phyloP scores from a whole-genome alignment of 2,113 vertebrate genomes.

The Ailuropoda melanoleuca region DNA sequence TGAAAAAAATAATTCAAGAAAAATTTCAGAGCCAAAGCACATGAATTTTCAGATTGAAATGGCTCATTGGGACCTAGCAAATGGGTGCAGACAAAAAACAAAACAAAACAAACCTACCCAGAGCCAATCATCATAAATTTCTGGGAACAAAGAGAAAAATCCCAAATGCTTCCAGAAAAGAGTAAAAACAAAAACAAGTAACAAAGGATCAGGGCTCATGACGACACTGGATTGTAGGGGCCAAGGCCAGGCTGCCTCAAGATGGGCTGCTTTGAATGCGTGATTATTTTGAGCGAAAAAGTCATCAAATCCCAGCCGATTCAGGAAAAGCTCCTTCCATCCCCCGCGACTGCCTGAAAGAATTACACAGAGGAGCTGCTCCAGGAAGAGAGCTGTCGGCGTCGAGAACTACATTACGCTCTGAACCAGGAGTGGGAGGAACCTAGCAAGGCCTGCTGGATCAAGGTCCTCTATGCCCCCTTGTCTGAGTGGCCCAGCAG shows the following conservation, averaged over 20 bases:
- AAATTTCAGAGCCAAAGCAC: background rate
- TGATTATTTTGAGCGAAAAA: background rate
- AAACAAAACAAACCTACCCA: background rate
- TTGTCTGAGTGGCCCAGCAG: background rate
- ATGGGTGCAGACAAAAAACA: background rate
- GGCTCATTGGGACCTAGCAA: background rate
- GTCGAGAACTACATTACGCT: background rate
- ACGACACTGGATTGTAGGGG: accelerated
- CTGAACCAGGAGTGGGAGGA: background rate
- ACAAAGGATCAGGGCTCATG: background rate
- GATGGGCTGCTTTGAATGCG: background rate
- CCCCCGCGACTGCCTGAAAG: background rate
- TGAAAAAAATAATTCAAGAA: background rate
- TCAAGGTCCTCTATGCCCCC: background rate
- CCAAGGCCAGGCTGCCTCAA: background rate
- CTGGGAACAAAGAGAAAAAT: background rate
- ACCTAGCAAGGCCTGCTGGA: background rate
- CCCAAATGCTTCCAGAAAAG: background rate
- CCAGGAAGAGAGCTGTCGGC: background rate
- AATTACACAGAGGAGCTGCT: background rate
- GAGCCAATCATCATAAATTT: background rate
- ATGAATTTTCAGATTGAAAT: background rate
- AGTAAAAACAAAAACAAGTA: background rate
- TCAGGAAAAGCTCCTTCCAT: background rate
- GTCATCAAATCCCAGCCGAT: background rate